phyloP scores from a whole-genome alignment of 2,888 invertebrate genomes.

The Ophraella communa region DNA sequence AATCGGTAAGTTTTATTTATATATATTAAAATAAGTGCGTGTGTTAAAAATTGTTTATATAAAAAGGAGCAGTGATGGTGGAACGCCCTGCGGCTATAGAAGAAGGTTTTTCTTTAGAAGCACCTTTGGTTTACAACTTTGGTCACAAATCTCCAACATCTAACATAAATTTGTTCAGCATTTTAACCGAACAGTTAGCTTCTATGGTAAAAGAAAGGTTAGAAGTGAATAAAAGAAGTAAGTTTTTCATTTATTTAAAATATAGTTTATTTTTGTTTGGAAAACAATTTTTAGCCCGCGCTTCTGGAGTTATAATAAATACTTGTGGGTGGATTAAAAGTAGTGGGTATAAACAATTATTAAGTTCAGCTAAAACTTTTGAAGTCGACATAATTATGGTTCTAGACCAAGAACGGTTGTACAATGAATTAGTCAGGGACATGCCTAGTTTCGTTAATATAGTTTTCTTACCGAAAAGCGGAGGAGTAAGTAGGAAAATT shows the following conservation, averaged over 20 bases:
- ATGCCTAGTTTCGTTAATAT: conserved; percentile 94
- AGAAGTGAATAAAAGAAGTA: conserved; percentile 86
- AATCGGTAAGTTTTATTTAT: conserved; percentile 72
- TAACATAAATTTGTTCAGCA: conserved; percentile 85
- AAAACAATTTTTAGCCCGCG: conserved; percentile 67
- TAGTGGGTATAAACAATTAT: conserved; percentile 84
- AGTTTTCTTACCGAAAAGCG: conserved; percentile 76
- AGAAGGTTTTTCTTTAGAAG: conserved; percentile 93
- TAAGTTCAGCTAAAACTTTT: conserved; percentile 90
- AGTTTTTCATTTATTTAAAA: conserved; percentile 26
- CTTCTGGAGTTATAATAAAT: conserved; percentile 93
- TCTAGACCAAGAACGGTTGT: conserved; percentile 93
- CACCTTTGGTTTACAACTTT: conserved; percentile 92
- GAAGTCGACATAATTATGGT: conserved; percentile 96
- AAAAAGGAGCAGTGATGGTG: conserved; percentile 78
- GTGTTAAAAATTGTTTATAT: too few relatives aligned
- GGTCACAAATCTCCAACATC: conserved; percentile 81
- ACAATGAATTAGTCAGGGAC: conserved; percentile 91
- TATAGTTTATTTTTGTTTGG: background rate
- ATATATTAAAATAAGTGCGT: too few relatives aligned
- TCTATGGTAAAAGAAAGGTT: conserved; percentile 84
- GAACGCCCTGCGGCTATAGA: conserved; percentile 93
- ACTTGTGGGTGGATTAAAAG: conserved; percentile 98
- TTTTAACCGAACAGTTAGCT: conserved; percentile 83
- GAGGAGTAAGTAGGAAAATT: conserved; percentile 88